Base-by-base conservation (phyloP, 2,113 vertebrate genomes). In the Nesogale talazaci region DNA sequence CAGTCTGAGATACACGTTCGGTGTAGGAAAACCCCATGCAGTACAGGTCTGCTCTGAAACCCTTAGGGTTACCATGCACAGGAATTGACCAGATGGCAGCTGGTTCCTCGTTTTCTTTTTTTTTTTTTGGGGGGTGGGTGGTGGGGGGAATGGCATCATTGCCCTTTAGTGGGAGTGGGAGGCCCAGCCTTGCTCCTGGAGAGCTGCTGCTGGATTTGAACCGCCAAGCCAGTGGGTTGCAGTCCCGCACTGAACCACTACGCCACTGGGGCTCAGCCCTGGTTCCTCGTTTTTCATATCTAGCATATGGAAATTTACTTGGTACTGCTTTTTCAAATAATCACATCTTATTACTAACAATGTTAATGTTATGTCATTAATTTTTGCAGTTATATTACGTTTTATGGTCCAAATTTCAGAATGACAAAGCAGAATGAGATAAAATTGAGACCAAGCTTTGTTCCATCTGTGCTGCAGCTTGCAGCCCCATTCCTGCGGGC, bases 321-420 rank as follows among this genome's bases (percentile, higher is more conserved):
- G 42, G 2, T 57, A 27, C 7, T 46, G 23, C 79, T 29, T 88
- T 95, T 94, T 91, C 15, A 89, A 11, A 52, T 82, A 2, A 87
- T 16, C n/a, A 86, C 74, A 82, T 56, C 15, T 16, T 29, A 2
- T 84, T 92, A 34, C 56, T 16, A 57, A 91, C 59, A 52, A 40
- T 23, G 19, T 27, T 17, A 70, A 1, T 2, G 52, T 31, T 20
- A 20, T 94, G 77, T 91, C 25, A 91, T 59, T 86, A 57, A 12
- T 80, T 42, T 34, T 82, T 67, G 1, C 83, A 85, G 25, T 67
- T 79, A 25, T 0, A 36, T 83, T 90, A 17, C 6, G 59, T 83
- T 89, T 89, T 85, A 56, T 40, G 92, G 38, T 92, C 46, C 59
- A 89, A 40, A 65, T 85, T 93, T 94, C 20, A 95, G 29, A 83